Evolutionary conservation across 2,888 invertebrate species (phyloP).

Genomic region (Platypus cylindrus): DNA sequence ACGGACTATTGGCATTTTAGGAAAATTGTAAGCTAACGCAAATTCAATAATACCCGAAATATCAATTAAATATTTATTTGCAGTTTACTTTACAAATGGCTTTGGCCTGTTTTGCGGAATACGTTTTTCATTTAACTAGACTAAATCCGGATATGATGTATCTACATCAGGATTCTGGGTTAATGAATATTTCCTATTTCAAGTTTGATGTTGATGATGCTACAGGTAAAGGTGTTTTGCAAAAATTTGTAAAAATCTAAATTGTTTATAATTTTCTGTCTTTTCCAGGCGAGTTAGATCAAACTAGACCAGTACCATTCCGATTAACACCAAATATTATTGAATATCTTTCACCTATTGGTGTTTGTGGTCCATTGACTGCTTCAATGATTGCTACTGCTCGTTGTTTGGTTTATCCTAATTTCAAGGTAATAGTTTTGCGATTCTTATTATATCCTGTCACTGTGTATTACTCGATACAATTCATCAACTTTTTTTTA

Average conservation of each 20-base stretch:
- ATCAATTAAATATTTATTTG: conserved; percentile 11
- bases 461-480: not conserved
- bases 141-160: conserved; percentile 97
- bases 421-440: conserved; percentile 59
- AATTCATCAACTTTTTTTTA: conserved; percentile 18
- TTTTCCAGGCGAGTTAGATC: conserved; percentile 67
- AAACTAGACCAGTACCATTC: conserved; percentile 88
- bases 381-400: conserved; percentile 88
- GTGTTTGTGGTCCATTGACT: conserved; percentile 79
- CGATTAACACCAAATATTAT: conserved; percentile 88
- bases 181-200: conserved; percentile 88
- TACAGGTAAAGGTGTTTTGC: conserved; percentile 43
- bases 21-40: conserved; percentile 60
- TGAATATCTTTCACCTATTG: conserved; percentile 77
- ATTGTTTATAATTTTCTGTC: not conserved
- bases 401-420: conserved; percentile 83
- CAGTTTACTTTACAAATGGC: conserved; percentile 77
- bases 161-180: conserved; percentile 89
- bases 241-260: not conserved
- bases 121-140: conserved; percentile 82
- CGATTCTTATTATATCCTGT: not conserved
- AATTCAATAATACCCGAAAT: too few relatives aligned
- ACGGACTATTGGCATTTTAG: conserved; percentile 97
- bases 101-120: conserved; percentile 81
- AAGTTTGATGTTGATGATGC: conserved; percentile 92